These are phyloP conservation scores for Papilio elwesi DNA, from an alignment of 2,888 invertebrate species.

Conservation along the genomic window DNA sequence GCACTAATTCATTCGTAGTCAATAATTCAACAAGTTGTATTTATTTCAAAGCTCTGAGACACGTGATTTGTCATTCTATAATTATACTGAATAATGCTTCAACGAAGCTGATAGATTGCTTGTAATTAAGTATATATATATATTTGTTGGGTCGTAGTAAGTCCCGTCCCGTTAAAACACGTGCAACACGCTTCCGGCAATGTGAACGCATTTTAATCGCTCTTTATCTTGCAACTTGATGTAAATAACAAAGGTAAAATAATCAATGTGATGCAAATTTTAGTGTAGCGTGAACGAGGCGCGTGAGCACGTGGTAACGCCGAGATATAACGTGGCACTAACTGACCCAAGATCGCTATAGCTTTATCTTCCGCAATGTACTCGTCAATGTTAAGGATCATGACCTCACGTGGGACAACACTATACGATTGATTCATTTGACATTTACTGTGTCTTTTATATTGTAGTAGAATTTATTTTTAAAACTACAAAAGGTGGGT, in stretches of 20 bases:
- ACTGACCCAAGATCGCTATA: conserved; percentile 31
- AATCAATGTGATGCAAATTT: conserved; percentile 7
- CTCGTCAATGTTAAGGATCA: not conserved
- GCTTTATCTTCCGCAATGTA: conserved; percentile 23
- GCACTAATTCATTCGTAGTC: conserved; percentile 12
- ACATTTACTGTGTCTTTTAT: not conserved
- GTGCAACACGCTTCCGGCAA: conserved; percentile 9
- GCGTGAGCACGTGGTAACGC: conserved; percentile 20
- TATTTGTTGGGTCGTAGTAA: too few relatives aligned
- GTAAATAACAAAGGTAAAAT: conserved; percentile 9
- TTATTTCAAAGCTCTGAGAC: too few relatives aligned
- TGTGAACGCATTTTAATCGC: conserved; percentile 6
- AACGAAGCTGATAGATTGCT: too few relatives aligned
- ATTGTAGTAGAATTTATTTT: too few relatives aligned
- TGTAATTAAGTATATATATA: too few relatives aligned
- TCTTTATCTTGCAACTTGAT: conserved; percentile 10
- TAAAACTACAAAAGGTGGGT: too few relatives aligned
- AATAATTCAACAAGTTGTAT: not conserved
- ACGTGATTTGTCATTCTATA: not conserved
- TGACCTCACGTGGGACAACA: conserved; percentile 3
- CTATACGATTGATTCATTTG: not conserved
- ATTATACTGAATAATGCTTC: too few relatives aligned
- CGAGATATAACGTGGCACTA: conserved; percentile 19
- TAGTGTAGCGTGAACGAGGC: conserved; percentile 12
- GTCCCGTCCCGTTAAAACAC: too few relatives aligned